These are phyloP conservation scores for Pyrochroa serraticornis DNA, from an alignment of 2,888 invertebrate species.

Conservation along the genomic window DNA sequence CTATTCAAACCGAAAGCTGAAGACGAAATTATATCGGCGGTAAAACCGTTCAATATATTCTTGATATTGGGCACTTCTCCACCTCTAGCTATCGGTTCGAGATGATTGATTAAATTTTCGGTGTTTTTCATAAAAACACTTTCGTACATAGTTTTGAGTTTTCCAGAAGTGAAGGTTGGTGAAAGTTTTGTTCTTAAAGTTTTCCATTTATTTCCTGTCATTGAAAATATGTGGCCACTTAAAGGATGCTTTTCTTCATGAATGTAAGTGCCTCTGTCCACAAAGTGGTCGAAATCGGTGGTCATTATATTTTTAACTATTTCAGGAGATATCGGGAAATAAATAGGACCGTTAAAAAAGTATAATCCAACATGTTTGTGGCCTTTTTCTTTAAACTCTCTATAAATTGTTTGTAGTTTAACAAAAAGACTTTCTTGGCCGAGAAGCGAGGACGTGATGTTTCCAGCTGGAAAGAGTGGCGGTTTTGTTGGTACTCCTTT, in stretches of 20 bases:
- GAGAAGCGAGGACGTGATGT: constrained; percentile 11
- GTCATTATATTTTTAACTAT: constrained; percentile 58
- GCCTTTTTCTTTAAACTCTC: constrained; percentile 12
- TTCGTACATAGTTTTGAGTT: constrained; percentile 63
- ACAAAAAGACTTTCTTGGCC: constrained; percentile 8
- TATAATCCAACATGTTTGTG: constrained; percentile 6
- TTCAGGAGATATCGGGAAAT: constrained; percentile 40
- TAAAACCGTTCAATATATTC: constrained; percentile 60
- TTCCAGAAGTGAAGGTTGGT: constrained; percentile 52
- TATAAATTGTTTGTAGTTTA: constrained; percentile 15
- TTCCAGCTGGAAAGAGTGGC: constrained; percentile 25
- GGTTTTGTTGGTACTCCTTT: constrained; percentile 18
- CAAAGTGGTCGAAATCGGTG: constrained; percentile 66
- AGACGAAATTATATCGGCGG: constrained; percentile 65
- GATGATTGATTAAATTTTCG: constrained; percentile 60
- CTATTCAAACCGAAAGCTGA: constrained; percentile 66
- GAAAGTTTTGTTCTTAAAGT: constrained; percentile 54
- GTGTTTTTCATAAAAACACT: constrained; percentile 60
- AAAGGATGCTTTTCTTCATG: constrained; percentile 65
- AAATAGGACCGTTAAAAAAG: constrained; percentile 1
- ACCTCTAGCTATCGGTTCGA: constrained; percentile 54
- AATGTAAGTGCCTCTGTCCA: constrained; percentile 65
- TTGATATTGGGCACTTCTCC: constrained; percentile 41
- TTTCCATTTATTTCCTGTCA: constrained; percentile 14
- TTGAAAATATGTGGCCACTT: constrained; percentile 50